A percentile compares a stretch with the other conserved stretches of the same genome.
phyloP scores from a whole-genome alignment of 2,888 invertebrate genomes.

The Campoplex capitator region DNA sequence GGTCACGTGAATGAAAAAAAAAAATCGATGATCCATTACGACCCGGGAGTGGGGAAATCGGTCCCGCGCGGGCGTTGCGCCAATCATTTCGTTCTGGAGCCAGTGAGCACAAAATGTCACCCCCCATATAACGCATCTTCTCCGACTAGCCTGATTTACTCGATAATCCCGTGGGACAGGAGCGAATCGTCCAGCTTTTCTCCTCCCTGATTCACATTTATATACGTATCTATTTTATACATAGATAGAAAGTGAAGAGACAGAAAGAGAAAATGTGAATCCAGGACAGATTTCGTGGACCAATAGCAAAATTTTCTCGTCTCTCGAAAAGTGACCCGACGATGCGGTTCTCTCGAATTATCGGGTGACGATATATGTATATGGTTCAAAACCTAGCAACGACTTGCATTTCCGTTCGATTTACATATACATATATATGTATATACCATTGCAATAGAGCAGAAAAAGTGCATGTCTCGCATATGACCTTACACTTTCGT shows the following conservation, averaged over 20 bases:
- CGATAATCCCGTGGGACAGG: slow-evolving; percentile 68
- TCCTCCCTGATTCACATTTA: slow-evolving; percentile 37
- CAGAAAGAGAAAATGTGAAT: slow-evolving; percentile 1
- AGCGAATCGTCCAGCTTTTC: slow-evolving; percentile 64
- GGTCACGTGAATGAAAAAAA: slow-evolving; percentile 69
- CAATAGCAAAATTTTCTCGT: slow-evolving; percentile 52
- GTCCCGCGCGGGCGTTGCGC: slow-evolving; percentile 71
- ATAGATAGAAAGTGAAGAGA: neutral
- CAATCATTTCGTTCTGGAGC: slow-evolving; percentile 76
- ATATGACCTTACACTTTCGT: neutral
- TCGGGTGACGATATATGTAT: slow-evolving; percentile 43
- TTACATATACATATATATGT: slow-evolving; percentile 16
- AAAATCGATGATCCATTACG: slow-evolving; percentile 70
- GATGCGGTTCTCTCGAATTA: slow-evolving; percentile 59
- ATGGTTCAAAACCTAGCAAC: slow-evolving; percentile 20
- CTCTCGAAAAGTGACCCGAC: slow-evolving; percentile 42
- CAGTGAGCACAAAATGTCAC: slow-evolving; percentile 66
- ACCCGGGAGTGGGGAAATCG: slow-evolving; percentile 55
- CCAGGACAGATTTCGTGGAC: slow-evolving; percentile 35
- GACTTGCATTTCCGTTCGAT: slow-evolving; percentile 53
- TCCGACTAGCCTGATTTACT: slow-evolving; percentile 74
- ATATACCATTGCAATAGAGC: neutral
- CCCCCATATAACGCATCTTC: slow-evolving; percentile 63
- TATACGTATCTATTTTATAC: neutral
- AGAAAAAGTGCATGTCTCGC: neutral